Base-by-base conservation (phyloP, 1,140 invertebrate species). In the Nebria ingens region DNA sequence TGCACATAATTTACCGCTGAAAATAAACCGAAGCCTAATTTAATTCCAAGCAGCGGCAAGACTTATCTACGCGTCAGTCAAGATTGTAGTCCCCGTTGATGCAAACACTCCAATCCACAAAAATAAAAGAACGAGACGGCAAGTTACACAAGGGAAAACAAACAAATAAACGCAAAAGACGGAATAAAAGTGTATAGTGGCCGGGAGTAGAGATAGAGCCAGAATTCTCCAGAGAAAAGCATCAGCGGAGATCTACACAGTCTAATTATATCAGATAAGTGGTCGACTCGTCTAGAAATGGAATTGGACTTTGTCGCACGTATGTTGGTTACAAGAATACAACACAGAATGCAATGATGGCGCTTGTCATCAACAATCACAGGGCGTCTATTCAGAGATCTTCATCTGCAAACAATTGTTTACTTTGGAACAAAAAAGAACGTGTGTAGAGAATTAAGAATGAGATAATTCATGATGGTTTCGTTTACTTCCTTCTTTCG, bases 251-350 rank as follows among this genome's bases (percentile, higher is more conserved):
- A 45, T 45, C 40, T 17, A 9, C 17, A 17, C 6, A 11, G 40
- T 45, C 40, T 45, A 45, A 45, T 45, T 45, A 45, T 45, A 45
- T 45, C 40, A 11, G 40, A 45, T 45, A 45, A 45, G 40, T 45
- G 40, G 17, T 45, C 17, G 15, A 12, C 40, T 9, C 6, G 17
- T 11, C 9, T 12, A 11, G 40, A n/a, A 34, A 34, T 34, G 25
- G 25, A 34, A 34, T 34, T n/a, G n/a, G n/a, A n/a, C n/a, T 29
- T 4, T 29, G 25, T 13, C 25, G 17, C 40, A 45, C 15, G 40
- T 45, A 29, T 29, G 25, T 29, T 6, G 4, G 25, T n/a, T n/a
- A 34, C 25, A 34, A 6, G 25, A 9, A 34, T n/a, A 34, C 25
- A 34, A n/a, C 25, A 34, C 25, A 34, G 25, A 34, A 34, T n/a